Conservation (phyloP, 2,113 vertebrate genomes). For the Syngnathus typhle region DNA sequence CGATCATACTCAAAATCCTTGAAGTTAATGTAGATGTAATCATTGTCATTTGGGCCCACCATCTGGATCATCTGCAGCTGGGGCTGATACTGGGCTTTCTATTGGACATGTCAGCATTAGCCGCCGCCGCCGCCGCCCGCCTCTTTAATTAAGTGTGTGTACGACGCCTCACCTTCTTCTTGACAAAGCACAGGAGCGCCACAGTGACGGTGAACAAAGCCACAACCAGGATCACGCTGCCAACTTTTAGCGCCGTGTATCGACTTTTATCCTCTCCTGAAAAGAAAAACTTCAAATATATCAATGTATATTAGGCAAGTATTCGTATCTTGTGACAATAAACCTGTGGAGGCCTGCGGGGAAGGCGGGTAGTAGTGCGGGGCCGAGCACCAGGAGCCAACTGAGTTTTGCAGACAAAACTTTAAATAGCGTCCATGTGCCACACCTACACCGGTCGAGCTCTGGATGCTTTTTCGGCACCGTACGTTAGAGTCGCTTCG, state of each 20-base stretch:
- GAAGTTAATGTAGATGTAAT: slow-evolving; percentile 92
- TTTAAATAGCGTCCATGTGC: slow-evolving; percentile 29
- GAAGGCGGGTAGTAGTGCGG: rapidly evolving
- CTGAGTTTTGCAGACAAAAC: slow-evolving; percentile 76
- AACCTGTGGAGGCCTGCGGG: rapidly evolving
- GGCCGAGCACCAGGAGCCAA: slow-evolving; percentile 59
- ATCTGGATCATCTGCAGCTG: slow-evolving; percentile 88
- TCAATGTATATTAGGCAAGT: too few species aligned
- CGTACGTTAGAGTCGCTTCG: slow-evolving; percentile 17
- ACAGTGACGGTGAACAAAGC: slow-evolving; percentile 33
- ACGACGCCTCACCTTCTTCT: slow-evolving; percentile 60
- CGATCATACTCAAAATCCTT: slow-evolving; percentile 81
- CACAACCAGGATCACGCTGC: slow-evolving; percentile 30
- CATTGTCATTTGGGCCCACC: slow-evolving; percentile 81
- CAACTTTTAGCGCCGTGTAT: slow-evolving; percentile 15
- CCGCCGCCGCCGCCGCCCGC: neutral
- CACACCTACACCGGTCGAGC: slow-evolving; percentile 39
- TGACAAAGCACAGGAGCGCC: slow-evolving; percentile 42
- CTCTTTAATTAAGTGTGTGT: neutral
- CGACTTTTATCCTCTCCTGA: rapidly evolving
- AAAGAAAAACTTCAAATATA: too few species aligned
- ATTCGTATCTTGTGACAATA: neutral
- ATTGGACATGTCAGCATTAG: slow-evolving; percentile 25
- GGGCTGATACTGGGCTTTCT: slow-evolving; percentile 84
- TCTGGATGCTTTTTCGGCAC: slow-evolving; percentile 69